Percentiles rank a stretch among this genome's conserved stretches.
Evolutionary conservation across 2,113 vertebrate genomes (phyloP).

Genomic region (Crypturellus undulatus): DNA sequence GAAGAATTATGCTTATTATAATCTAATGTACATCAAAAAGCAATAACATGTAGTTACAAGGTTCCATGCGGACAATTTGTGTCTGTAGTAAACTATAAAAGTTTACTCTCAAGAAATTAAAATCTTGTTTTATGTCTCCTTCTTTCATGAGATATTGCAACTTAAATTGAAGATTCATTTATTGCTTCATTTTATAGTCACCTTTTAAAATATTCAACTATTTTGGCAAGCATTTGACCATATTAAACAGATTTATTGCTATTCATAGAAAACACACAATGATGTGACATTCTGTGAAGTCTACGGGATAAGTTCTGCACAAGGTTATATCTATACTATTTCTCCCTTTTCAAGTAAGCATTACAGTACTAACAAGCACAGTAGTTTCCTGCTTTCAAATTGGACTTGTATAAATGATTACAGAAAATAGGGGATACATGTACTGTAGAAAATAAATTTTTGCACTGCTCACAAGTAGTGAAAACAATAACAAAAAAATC

Average conservation of each 20-base stretch:
- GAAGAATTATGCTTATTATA: background rate
- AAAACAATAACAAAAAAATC: background rate
- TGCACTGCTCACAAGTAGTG: background rate
- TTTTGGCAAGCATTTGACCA: background rate
- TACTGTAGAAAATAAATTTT: background rate
- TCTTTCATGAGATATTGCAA: background rate
- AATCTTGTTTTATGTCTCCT: background rate
- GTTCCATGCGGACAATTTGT: background rate
- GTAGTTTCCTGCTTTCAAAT: background rate
- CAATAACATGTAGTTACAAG: background rate
- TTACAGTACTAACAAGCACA: background rate
- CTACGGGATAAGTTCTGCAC: background rate
- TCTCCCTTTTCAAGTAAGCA: background rate
- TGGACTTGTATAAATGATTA: background rate
- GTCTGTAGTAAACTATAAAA: background rate
- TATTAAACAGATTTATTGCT: background rate
- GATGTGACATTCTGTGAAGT: background rate
- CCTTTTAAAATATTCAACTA: background rate
- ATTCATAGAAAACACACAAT: background rate
- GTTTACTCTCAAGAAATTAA: background rate
- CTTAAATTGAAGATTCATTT: background rate
- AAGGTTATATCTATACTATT: background rate
- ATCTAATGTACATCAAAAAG: background rate
- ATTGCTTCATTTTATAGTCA: background rate
- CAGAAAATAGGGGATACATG: background rate